Conservation (phyloP, 1,140 invertebrate species). For the Camponotus pennsylvanicus region DNA sequence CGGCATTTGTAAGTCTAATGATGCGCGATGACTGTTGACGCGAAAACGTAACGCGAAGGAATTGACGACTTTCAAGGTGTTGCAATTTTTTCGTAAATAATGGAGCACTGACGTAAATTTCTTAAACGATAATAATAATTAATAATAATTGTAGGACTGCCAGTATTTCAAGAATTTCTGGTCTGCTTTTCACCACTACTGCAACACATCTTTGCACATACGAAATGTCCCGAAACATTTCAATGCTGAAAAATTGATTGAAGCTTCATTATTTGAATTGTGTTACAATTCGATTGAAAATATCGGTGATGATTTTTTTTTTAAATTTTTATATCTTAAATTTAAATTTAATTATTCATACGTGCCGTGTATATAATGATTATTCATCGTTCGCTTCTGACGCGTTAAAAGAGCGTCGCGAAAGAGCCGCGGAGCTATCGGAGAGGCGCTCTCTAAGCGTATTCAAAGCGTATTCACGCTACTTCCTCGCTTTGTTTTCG, state of each 20-base stretch:
- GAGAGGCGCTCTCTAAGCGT: constrained; percentile 1
- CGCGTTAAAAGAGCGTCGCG: constrained; percentile 7
- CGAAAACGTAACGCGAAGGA: constrained; percentile 17
- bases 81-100: constrained; percentile 46
- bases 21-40: constrained; percentile 10
- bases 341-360: background rate
- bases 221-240: background rate
- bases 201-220: background rate
- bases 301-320: background rate
- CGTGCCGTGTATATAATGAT: background rate
- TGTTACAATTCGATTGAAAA: background rate
- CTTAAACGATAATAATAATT: no score
- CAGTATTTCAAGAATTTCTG: constrained; percentile 19
- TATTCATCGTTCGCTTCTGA: background rate
- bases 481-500: constrained; percentile 60
- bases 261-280: background rate
- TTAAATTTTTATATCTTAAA: no score
- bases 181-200: background rate
- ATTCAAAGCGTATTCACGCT: constrained; percentile 51
- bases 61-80: constrained; percentile 24
- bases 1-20: constrained; percentile 44
- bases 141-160: background rate
- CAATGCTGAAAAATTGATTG: no score
- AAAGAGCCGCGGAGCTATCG: background rate
- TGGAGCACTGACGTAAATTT: constrained; percentile 7